A percentile compares a stretch with the other conserved stretches of the same genome.
phyloP scores from a whole-genome alignment of 35 echinoderm and acorn worm genomes.

The Ophiothrix spiculata region DNA sequence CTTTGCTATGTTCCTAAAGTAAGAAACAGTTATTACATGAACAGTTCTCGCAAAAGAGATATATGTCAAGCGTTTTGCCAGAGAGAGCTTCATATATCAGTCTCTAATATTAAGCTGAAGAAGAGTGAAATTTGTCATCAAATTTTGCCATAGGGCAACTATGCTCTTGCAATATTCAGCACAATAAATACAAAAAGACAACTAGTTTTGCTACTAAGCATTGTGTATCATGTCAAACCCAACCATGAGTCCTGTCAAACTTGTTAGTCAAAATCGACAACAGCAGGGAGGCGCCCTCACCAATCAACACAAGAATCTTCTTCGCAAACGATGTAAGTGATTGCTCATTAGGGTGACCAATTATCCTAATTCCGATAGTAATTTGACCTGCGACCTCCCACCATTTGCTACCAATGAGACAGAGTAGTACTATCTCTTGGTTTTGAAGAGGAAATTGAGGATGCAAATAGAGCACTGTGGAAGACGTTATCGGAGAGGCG shows the following conservation, averaged over 20 bases:
- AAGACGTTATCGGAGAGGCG: not conserved
- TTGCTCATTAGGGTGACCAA: conserved; percentile 33
- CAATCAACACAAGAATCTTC: not conserved
- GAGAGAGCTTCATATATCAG: too few relatives aligned
- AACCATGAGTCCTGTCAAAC: not conserved
- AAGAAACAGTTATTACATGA: too few relatives aligned
- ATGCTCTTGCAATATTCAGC: too few relatives aligned
- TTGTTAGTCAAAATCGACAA: not conserved
- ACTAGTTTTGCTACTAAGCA: conserved; percentile 3
- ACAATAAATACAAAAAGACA: too few relatives aligned
- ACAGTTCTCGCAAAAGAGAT: too few relatives aligned
- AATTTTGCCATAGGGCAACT: too few relatives aligned
- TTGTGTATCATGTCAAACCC: conserved; percentile 16
- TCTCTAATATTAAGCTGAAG: too few relatives aligned
- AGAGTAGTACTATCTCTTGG: not conserved
- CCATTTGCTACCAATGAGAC: not conserved
- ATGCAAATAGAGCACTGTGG: not conserved
- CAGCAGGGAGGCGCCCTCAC: conserved; percentile 5
- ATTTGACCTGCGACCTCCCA: not conserved
- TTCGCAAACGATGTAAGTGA: conserved; percentile 28
- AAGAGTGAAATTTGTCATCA: too few relatives aligned
- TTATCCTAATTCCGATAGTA: conserved; percentile 29
- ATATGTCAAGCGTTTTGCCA: too few relatives aligned
- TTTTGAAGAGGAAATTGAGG: not conserved
- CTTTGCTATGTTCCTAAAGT: too few relatives aligned